Conservation (phyloP, 1,140 invertebrate genomes). For the Drosophila saltans region DNA sequence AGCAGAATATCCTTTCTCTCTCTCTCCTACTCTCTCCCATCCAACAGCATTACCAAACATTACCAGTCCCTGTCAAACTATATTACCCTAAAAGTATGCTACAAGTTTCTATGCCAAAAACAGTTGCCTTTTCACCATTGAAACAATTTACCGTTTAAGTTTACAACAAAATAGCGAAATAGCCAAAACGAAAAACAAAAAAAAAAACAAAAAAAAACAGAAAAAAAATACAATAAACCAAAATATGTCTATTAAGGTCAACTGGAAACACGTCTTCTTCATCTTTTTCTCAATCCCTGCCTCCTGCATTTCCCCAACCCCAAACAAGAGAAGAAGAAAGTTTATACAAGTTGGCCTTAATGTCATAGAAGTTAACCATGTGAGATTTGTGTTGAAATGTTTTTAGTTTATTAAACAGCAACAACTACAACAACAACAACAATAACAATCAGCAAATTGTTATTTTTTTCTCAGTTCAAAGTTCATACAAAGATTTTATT, state of each 20-base stretch:
- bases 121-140: conserved; percentile 79
- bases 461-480: conserved; percentile 52
- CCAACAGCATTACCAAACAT: too few relatives aligned
- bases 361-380: conserved; percentile 21
- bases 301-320: neutral
- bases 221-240: conserved; percentile 40
- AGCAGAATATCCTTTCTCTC: neutral
- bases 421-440: neutral
- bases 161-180: conserved; percentile 78
- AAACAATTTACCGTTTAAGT: conserved; percentile 82
- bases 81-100: conserved; percentile 26
- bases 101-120: conserved; percentile 65
- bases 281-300: too few relatives aligned
- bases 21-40: neutral
- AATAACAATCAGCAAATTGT: conserved; percentile 13
- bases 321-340: neutral
- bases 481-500: conserved; percentile 77
- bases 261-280: neutral
- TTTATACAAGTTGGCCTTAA: neutral
- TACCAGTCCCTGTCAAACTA: neutral
- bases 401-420: conserved; percentile 56
- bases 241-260: conserved; percentile 4
- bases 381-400: conserved; percentile 67
- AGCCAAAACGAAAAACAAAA: conserved; percentile 50
- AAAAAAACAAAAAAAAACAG: neutral